These are phyloP conservation scores for Brevipalpus yothersi DNA, from an alignment of 1,140 invertebrate genomes.

Conservation along the genomic window DNA sequence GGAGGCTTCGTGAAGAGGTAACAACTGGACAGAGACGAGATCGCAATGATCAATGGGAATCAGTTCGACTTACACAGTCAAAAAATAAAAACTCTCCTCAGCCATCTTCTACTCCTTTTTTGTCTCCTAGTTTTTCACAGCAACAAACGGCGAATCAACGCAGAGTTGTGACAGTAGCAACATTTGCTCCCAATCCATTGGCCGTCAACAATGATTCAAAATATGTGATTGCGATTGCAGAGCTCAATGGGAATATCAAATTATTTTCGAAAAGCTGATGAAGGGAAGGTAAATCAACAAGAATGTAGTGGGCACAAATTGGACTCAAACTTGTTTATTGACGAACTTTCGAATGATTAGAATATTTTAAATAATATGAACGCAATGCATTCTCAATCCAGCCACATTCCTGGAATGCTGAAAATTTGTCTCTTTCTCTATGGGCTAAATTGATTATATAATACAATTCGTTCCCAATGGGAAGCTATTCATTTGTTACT, in stretches of 20 bases:
- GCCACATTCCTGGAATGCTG: too few relatives aligned
- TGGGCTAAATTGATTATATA: too few relatives aligned
- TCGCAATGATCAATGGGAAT: conserved; percentile 91
- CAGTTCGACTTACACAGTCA: conserved; percentile 28
- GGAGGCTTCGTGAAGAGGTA: conserved; percentile 82
- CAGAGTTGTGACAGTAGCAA: conserved; percentile 67
- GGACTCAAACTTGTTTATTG: too few relatives aligned
- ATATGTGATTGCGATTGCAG: conserved; percentile 84
- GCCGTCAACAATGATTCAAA: conserved; percentile 28
- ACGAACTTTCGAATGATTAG: too few relatives aligned
- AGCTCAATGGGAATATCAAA: conserved; percentile 88
- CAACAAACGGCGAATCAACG: neutral
- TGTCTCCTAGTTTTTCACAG: neutral
- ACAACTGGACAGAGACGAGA: conserved; percentile 80
- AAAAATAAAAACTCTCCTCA: neutral
- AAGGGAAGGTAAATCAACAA: too few relatives aligned
- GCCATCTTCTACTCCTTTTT: neutral
- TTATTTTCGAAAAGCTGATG: too few relatives aligned
- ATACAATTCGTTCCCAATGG: too few relatives aligned
- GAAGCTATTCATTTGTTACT: too few relatives aligned
- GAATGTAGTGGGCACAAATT: too few relatives aligned
- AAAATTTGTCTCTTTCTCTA: too few relatives aligned
- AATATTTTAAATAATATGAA: too few relatives aligned
- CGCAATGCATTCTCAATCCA: too few relatives aligned
- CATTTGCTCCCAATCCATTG: conserved; percentile 88